phyloP scores from a whole-genome alignment of 1,140 invertebrate species.

The Eurosta solidaginis region DNA sequence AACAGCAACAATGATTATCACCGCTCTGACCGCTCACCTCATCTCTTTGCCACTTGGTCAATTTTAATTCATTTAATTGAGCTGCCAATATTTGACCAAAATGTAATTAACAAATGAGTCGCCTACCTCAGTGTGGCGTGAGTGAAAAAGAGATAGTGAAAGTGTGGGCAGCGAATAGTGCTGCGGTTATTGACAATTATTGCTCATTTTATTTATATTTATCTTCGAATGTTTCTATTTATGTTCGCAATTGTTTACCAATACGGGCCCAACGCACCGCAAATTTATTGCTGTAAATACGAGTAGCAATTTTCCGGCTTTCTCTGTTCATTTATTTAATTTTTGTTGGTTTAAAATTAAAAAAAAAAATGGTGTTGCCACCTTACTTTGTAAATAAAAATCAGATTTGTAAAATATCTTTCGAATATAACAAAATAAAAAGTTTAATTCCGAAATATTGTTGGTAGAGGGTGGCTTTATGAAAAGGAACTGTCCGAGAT shows the following conservation, averaged over 20 bases:
- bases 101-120: conserved; percentile 55
- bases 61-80: conserved; percentile 58
- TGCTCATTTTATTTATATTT: background rate
- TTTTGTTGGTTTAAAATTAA: background rate
- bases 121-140: background rate
- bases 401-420: no score
- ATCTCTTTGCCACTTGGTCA: background rate
- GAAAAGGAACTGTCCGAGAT: no score
- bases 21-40: background rate
- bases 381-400: no score
- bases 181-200: background rate
- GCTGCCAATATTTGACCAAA: conserved; percentile 58
- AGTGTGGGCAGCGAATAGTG: background rate
- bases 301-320: background rate
- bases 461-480: no score
- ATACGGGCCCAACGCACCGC: background rate
- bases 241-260: background rate
- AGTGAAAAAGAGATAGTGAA: background rate
- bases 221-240: background rate
- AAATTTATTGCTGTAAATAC: background rate
- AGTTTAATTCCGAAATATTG: no score
- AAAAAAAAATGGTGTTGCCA: no score
- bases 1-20: background rate
- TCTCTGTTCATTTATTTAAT: background rate
- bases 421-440: no score